phyloP scores from a whole-genome alignment of 2,797 vertebrate genomes.

The Oophaga sylvatica region DNA sequence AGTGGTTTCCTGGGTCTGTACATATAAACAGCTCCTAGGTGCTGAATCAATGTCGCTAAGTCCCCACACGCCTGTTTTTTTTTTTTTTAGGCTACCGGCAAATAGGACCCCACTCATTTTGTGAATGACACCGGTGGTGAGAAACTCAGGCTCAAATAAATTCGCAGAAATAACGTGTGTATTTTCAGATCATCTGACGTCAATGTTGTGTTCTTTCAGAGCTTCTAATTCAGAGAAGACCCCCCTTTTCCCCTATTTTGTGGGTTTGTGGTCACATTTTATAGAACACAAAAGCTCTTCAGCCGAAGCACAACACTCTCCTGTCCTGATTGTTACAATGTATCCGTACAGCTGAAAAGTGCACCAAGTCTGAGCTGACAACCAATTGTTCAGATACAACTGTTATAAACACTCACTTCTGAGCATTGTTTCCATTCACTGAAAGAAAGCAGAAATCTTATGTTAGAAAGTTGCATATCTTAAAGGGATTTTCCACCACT shows the following conservation, averaged over 20 bases:
- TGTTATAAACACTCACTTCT: neutral
- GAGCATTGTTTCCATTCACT: neutral
- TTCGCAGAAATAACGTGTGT: neutral
- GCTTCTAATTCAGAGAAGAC: neutral
- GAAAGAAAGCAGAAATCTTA: neutral
- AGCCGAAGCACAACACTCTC: neutral
- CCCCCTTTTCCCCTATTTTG: neutral
- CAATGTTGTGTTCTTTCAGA: neutral
- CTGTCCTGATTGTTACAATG: neutral
- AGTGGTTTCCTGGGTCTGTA: slow-evolving; percentile 5
- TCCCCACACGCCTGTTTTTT: neutral
- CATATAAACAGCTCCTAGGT: neutral
- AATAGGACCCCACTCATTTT: neutral
- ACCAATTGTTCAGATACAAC: neutral
- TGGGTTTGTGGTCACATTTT: neutral
- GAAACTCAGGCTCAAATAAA: neutral
- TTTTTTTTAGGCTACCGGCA: neutral
- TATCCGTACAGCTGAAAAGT: neutral
- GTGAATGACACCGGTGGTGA: neutral
- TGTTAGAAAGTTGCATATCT: neutral
- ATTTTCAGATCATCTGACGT: neutral
- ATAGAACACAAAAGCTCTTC: neutral
- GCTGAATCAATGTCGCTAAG: neutral
- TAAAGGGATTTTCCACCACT: neutral
- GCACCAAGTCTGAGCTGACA: neutral